These are phyloP conservation scores for Rhagium mordax DNA, from an alignment of 2,888 invertebrate species.

Conservation along the genomic window DNA sequence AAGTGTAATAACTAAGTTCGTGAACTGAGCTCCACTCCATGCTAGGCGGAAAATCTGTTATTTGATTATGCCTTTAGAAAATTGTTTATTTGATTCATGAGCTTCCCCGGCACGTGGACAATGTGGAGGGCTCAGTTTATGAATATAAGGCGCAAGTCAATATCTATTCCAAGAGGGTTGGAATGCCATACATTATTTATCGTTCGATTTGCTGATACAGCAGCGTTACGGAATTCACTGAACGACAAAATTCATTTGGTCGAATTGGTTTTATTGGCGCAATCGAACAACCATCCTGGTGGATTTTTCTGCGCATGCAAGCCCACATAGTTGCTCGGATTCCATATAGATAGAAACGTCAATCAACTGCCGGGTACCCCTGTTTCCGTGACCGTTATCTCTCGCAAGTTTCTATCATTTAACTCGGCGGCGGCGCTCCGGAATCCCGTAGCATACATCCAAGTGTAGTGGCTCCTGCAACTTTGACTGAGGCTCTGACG, in stretches of 20 bases:
- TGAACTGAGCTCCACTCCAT: constrained; percentile 34
- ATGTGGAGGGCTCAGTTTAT: background rate
- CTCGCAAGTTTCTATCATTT: constrained; percentile 13
- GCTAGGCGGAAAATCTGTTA: constrained; percentile 38
- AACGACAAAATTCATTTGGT: too few species aligned
- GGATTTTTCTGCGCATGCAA: too few species aligned
- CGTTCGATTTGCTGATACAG: too few species aligned
- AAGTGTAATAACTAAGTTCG: constrained; percentile 45
- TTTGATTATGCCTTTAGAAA: constrained; percentile 41
- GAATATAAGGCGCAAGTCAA: background rate
- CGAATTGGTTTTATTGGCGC: too few species aligned
- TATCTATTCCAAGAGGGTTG: too few species aligned
- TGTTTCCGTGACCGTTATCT: background rate
- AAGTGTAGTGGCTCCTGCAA: background rate
- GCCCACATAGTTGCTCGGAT: constrained; percentile 13
- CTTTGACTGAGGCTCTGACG: background rate
- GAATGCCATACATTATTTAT: too few species aligned
- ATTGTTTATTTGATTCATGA: constrained; percentile 43
- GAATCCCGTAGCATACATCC: background rate
- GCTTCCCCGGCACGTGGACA: background rate
- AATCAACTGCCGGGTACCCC: constrained; percentile 25
- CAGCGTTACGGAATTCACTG: too few species aligned
- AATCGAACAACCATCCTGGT: too few species aligned
- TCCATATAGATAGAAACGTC: constrained; percentile 19
- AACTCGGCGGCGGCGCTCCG: constrained; percentile 14